Percentiles rank a stretch among this genome's conserved stretches.
Evolutionary conservation across 2,888 invertebrate species (phyloP).

Genomic region (Napeogenes inachia): DNA sequence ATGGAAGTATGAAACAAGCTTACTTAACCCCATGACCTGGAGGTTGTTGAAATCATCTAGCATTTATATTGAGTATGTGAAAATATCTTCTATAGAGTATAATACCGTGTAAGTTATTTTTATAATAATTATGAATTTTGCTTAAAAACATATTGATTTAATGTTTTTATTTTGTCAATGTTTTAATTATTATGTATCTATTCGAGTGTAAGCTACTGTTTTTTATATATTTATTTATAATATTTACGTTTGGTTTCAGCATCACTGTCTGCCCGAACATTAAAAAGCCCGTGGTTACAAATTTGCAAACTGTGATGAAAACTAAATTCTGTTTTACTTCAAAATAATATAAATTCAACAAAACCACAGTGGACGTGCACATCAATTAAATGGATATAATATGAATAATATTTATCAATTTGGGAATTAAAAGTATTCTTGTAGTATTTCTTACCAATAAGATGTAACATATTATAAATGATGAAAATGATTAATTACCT

Average conservation of each 20-base stretch:
- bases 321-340: slow-evolving; percentile 62
- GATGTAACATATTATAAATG: slow-evolving; percentile 3
- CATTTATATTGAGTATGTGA: slow-evolving; percentile 84
- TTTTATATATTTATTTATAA: not conserved
- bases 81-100: slow-evolving; percentile 84
- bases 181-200: slow-evolving; percentile 1
- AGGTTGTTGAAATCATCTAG: slow-evolving; percentile 84
- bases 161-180: slow-evolving; percentile 7
- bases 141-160: not conserved
- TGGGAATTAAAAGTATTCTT: slow-evolving; percentile 46
- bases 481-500: not conserved
- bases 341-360: slow-evolving; percentile 31
- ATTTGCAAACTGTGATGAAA: slow-evolving; percentile 73
- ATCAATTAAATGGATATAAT: slow-evolving; percentile 9
- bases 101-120: slow-evolving; percentile 77
- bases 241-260: slow-evolving; percentile 62
- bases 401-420: slow-evolving; percentile 7
- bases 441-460: slow-evolving; percentile 44
- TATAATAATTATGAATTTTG: not conserved
- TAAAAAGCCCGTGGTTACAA: slow-evolving; percentile 81
- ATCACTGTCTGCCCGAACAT: slow-evolving; percentile 83
- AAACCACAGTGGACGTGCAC: not conserved
- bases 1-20: slow-evolving; percentile 87
- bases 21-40: slow-evolving; percentile 91
- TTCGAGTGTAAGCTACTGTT: not conserved